phyloP scores from a whole-genome alignment of 2,113 vertebrate genomes.

The Kryptolebias marmoratus region DNA sequence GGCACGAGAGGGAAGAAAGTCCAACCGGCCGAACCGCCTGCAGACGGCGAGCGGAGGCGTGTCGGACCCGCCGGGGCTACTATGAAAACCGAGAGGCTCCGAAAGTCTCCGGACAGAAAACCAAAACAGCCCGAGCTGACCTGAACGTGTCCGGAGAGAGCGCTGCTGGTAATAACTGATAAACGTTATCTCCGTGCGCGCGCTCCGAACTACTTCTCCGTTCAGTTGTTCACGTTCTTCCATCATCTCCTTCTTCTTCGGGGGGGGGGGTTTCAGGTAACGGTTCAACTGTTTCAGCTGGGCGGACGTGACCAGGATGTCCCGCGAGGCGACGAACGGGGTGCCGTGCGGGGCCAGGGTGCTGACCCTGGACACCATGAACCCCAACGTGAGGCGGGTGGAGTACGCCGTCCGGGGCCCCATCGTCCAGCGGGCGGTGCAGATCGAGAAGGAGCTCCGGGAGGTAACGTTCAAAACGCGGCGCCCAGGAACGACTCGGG shows the following conservation, averaged over 20 bases:
- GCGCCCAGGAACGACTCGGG: not conserved
- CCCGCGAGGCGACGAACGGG: slow-evolving; percentile 62
- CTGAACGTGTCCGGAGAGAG: not conserved
- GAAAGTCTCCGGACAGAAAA: not conserved
- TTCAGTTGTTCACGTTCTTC: not conserved
- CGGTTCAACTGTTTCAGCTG: not conserved
- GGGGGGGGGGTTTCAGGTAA: slow-evolving; percentile 20
- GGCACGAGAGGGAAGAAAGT: not conserved
- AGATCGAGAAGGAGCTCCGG: slow-evolving; percentile 86
- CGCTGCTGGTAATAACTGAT: slow-evolving; percentile 26
- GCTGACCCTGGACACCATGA: slow-evolving; percentile 86
- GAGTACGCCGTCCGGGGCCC: slow-evolving; percentile 90
- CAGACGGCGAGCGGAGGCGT: slow-evolving; percentile 33
- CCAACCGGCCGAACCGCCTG: slow-evolving; percentile 37
- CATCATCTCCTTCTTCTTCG: too few species aligned
- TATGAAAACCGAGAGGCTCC: slow-evolving; percentile 22
- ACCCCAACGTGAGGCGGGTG: slow-evolving; percentile 82
- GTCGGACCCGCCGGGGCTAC: slow-evolving; percentile 2
- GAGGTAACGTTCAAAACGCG: slow-evolving; percentile 75
- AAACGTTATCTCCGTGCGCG: not conserved
- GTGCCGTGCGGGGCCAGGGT: slow-evolving; percentile 68
- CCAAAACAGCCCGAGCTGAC: not conserved
- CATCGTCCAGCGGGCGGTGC: slow-evolving; percentile 83
- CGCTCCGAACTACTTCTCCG: not conserved
- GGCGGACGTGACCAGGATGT: slow-evolving; percentile 53